Percentiles rank a stretch among this genome's conserved stretches.
These are phyloP conservation scores for Zaprionus ghesquierei DNA, from an alignment of 1,140 invertebrate genomes.

Conservation along the genomic window DNA sequence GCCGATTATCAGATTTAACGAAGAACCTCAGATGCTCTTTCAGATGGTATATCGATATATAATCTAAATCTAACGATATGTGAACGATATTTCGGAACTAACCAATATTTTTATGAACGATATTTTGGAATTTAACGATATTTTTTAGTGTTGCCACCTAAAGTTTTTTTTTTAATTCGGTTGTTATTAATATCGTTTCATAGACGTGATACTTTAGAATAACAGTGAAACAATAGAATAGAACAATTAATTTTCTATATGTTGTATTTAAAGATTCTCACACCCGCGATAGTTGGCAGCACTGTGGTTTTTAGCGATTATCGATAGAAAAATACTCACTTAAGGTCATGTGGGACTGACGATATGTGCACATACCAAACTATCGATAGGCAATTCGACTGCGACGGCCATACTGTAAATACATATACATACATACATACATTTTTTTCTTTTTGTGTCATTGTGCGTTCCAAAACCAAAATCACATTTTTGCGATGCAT, in stretches of 20 bases:
- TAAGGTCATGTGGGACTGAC: background rate
- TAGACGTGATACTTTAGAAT: background rate
- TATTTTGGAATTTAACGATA: background rate
- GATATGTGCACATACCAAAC: background rate
- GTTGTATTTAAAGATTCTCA: background rate
- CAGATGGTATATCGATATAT: background rate
- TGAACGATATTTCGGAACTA: background rate
- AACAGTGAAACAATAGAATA: background rate
- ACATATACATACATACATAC: slow-evolving; percentile 45
- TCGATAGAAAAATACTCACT: slow-evolving; percentile 8
- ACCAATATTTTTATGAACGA: background rate
- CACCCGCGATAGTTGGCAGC: background rate
- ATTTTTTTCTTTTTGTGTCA: slow-evolving; percentile 54
- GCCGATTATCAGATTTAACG: background rate
- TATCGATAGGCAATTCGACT: slow-evolving; percentile 27
- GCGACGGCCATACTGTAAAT: slow-evolving; percentile 52
- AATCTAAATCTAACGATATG: background rate
- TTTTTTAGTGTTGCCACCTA: background rate
- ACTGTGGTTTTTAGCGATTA: background rate
- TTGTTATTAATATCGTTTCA: background rate
- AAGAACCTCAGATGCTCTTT: background rate
- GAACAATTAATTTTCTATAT: background rate
- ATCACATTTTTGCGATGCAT: slow-evolving; percentile 52
- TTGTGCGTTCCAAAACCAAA: slow-evolving; percentile 49
- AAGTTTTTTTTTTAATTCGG: background rate